Base-by-base conservation (phyloP, 2,113 vertebrate genomes). In the Ovis canadensis region DNA sequence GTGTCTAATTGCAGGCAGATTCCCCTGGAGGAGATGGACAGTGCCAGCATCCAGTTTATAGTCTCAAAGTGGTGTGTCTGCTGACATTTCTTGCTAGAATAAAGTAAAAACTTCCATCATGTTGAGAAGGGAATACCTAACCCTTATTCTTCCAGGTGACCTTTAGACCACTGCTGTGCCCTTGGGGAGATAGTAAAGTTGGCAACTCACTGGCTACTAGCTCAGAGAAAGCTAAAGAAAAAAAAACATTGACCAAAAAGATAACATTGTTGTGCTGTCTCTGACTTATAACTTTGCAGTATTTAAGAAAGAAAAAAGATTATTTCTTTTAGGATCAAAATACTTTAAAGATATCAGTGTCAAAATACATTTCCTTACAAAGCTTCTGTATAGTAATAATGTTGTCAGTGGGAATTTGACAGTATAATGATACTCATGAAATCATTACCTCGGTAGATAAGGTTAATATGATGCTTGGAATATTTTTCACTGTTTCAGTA, bases 311-410 rank as follows among this genome's bases (percentile, higher is more conserved):
- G 8, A 36, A 84, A 55, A 54, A 52, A 21, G 48, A 7, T 13
- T 82, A 52, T 82, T 52, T 82, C 99, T 54, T 23, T 54, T 99
- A 99, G 98, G 99, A 99, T 99, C 99, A 99, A 99, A 99, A 99
- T 99, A 99, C 99, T 99, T 99, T 99, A 99, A 99, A 99, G 99
- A 99, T 99, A 99, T 99, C 99, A 99, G 99, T 99, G 99, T 99
- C 99, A 99, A 99, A 99, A 99, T 99, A 99, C 99, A 99, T 99
- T 99, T 99, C 99, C 98, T 99, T 99, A 99, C 98, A 98, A 99
- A 99, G 98, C 99, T 99, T 99, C 99, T 99, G 99, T 99, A 99
- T 98, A 99, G 98, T 99, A 99, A 99, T 98, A 99, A 99, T 99
- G 98, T 99, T 98, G 98, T 99, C 99, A 99, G 99, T 99, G 99